Conservation (phyloP, 2,113 vertebrate species). For the Entosphenus tridentatus region DNA sequence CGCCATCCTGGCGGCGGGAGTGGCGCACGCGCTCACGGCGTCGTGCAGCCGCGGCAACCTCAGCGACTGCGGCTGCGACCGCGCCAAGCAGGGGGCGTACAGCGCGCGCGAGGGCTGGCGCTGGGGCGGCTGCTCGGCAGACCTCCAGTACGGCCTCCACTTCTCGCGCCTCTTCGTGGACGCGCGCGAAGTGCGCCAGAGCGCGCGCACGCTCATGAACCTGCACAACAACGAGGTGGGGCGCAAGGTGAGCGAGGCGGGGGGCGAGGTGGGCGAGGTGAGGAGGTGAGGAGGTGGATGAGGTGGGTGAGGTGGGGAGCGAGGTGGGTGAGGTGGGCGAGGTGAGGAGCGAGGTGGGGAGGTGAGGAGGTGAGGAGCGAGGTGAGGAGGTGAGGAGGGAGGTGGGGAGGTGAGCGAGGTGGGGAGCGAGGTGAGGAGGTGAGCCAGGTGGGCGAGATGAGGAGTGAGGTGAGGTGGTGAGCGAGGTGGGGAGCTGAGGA, state of each 20-base stretch:
- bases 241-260: constrained; percentile 40
- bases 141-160: constrained; percentile 59
- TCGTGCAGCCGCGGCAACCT: constrained; percentile 80
- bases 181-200: constrained; percentile 78
- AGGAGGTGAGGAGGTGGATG: no score
- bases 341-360: no score
- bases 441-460: no score
- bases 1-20: constrained; percentile 69
- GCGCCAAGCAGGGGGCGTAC: constrained; percentile 83
- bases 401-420: no score
- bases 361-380: no score
- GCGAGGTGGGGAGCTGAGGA: no score
- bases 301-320: no score
- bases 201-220: constrained; percentile 83
- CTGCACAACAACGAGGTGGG: constrained; percentile 87
- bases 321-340: no score
- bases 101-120: constrained; percentile 86
- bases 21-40: constrained; percentile 68
- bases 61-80: constrained; percentile 76
- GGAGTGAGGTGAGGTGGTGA: no score
- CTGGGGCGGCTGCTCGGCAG: constrained; percentile 90
- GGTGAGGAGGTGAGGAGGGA: no score
- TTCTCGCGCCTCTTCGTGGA: constrained; percentile 92
- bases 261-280: no score
- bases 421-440: no score